These are phyloP conservation scores for Hyperoplus lanceolatus DNA, from an alignment of 2,797 vertebrate species.

Conservation along the genomic window DNA sequence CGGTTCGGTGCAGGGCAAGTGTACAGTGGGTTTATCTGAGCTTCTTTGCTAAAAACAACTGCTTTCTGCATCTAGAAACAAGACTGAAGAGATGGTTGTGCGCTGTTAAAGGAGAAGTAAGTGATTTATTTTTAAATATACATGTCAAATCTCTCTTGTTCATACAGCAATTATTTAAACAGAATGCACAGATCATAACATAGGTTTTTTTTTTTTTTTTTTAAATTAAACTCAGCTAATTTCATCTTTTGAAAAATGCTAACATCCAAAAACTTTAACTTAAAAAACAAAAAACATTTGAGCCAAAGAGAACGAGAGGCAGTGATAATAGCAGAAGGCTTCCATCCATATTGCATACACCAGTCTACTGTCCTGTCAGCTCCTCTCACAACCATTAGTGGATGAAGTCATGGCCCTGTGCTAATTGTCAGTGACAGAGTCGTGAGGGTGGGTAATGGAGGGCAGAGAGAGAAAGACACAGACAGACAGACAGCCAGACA, in stretches of 20 bases:
- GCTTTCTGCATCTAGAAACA: background rate
- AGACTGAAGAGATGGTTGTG: background rate
- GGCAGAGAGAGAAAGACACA: conserved; percentile 15
- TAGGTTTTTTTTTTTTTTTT: no score
- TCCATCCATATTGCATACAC: conserved; percentile 51
- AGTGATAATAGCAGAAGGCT: conserved; percentile 35
- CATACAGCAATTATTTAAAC: no score
- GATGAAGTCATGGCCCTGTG: conserved; percentile 71
- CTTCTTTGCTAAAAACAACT: background rate
- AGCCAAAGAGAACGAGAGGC: conserved; percentile 1
- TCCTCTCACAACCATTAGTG: conserved; percentile 64
- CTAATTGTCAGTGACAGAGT: conserved; percentile 71
- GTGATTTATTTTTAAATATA: no score
- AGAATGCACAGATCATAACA: no score
- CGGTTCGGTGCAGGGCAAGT: background rate
- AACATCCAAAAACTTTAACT: background rate
- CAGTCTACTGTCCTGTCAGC: conserved; percentile 54
- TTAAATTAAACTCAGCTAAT: no score
- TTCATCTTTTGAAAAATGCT: no score
- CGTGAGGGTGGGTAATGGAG: conserved; percentile 37
- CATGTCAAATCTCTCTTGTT: no score
- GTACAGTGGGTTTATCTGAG: background rate
- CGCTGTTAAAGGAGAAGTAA: no score
- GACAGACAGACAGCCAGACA: conserved; percentile 23
- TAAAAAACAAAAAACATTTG: background rate